Percentiles rank a stretch among this genome's conserved stretches.
Conservation (phyloP, 2,888 invertebrate species). For the Bellardia bayeri region DNA sequence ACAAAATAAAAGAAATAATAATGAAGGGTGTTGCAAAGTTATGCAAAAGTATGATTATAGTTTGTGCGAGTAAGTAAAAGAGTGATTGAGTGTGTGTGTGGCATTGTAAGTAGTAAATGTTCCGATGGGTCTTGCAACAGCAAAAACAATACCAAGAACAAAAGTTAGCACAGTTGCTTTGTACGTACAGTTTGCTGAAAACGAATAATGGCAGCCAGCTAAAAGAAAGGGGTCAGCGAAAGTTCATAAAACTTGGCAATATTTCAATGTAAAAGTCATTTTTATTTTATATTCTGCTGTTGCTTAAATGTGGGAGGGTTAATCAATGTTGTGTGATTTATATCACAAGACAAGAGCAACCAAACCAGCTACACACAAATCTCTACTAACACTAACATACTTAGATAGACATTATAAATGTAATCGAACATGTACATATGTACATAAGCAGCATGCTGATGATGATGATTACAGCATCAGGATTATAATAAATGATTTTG, state of each 20-base stretch:
- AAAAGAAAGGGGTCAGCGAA: slow-evolving; percentile 65
- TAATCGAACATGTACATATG: background rate
- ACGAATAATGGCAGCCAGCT: slow-evolving; percentile 44
- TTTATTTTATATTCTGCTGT: slow-evolving; percentile 63
- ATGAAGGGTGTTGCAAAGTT: slow-evolving; percentile 59
- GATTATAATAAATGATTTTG: slow-evolving; percentile 39
- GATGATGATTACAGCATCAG: slow-evolving; percentile 14
- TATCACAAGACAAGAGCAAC: slow-evolving; percentile 44
- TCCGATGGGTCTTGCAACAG: slow-evolving; percentile 38
- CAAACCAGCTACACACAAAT: slow-evolving; percentile 4
- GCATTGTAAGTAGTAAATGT: slow-evolving; percentile 34
- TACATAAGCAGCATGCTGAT: slow-evolving; percentile 10
- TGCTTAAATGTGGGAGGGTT: slow-evolving; percentile 66
- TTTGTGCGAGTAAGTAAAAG: background rate
- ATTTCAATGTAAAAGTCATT: slow-evolving; percentile 70
- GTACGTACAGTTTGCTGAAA: background rate
- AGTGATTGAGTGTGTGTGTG: background rate
- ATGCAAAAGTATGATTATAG: slow-evolving; percentile 70
- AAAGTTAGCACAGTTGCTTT: slow-evolving; percentile 41
- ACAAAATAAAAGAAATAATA: background rate
- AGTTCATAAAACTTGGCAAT: slow-evolving; percentile 73
- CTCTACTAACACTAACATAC: background rate
- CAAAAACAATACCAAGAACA: slow-evolving; percentile 25
- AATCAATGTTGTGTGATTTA: slow-evolving; percentile 72
- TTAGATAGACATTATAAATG: background rate